A percentile compares a stretch with the other conserved stretches of the same genome.
These are phyloP conservation scores for Tauraco erythrolophus DNA, from an alignment of 2,113 vertebrate species.

Conservation along the genomic window DNA sequence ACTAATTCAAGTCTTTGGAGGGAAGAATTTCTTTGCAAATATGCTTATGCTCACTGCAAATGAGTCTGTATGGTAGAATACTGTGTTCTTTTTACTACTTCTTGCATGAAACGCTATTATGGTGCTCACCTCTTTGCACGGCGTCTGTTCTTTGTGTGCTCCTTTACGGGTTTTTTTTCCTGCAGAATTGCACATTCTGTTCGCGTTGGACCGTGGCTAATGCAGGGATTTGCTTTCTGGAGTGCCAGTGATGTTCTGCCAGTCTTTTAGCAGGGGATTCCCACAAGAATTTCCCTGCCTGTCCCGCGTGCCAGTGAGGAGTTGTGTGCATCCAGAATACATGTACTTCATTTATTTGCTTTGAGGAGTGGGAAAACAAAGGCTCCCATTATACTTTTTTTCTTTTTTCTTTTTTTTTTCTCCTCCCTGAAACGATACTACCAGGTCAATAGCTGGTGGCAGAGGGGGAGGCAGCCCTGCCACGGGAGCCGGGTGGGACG, in stretches of 20 bases:
- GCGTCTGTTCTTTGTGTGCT: not conserved
- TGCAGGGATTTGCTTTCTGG: not conserved
- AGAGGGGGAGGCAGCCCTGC: not conserved
- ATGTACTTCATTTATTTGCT: not conserved
- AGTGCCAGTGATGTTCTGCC: not conserved
- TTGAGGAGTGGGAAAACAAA: not conserved
- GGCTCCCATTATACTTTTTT: too few species aligned
- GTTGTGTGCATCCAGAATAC: not conserved
- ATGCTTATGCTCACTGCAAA: not conserved
- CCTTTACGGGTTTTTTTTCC: not conserved
- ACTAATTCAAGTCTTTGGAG: not conserved
- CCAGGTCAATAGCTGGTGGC: not conserved
- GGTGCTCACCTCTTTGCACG: not conserved
- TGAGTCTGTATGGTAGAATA: not conserved
- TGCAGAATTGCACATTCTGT: not conserved
- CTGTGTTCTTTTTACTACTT: not conserved
- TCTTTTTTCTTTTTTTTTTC: not conserved
- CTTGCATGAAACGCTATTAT: not conserved
- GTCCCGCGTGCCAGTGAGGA: not conserved
- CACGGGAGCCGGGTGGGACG: fast-evolving
- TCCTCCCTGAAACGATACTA: not conserved
- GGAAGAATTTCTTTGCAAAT: not conserved
- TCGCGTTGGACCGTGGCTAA: not conserved
- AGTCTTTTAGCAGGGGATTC: constrained; percentile 1
- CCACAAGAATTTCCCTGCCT: not conserved